Conservation (phyloP, 2,113 vertebrate genomes). For the Dendrocopos noguchii region DNA sequence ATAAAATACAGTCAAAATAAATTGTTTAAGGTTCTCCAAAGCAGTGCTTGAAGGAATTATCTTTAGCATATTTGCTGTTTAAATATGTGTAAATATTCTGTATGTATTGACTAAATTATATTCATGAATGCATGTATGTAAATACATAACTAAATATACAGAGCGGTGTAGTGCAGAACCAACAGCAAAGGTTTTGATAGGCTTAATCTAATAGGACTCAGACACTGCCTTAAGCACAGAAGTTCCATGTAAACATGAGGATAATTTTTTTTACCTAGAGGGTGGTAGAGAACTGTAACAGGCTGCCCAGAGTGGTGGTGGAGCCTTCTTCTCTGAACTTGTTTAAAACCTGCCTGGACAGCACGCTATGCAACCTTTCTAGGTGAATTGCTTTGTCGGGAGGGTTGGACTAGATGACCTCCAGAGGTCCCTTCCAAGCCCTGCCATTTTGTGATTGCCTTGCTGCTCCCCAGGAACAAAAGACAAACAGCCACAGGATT, state of each 20-base stretch:
- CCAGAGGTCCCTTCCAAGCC: too few relatives aligned
- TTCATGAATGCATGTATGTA: background rate
- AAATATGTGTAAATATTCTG: background rate
- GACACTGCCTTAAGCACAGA: background rate
- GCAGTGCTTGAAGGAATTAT: background rate
- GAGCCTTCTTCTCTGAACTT: too few relatives aligned
- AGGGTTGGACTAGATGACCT: too few relatives aligned
- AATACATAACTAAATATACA: background rate
- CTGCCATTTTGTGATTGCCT: background rate
- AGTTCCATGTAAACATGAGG: too few relatives aligned
- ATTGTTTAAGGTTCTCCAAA: background rate
- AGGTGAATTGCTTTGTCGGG: too few relatives aligned
- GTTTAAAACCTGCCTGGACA: too few relatives aligned
- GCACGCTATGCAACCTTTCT: too few relatives aligned
- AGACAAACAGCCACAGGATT: background rate
- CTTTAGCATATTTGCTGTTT: background rate
- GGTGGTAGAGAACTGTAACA: too few relatives aligned
- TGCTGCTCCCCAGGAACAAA: background rate
- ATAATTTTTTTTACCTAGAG: too few relatives aligned
- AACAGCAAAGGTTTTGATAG: background rate
- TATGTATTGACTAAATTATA: background rate
- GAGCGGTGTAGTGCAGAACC: background rate
- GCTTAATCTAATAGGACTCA: background rate
- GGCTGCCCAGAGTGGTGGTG: too few relatives aligned
- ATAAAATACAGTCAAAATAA: background rate